Conservation (phyloP, 2,888 invertebrate species). For the Brachyopa scutellaris region DNA sequence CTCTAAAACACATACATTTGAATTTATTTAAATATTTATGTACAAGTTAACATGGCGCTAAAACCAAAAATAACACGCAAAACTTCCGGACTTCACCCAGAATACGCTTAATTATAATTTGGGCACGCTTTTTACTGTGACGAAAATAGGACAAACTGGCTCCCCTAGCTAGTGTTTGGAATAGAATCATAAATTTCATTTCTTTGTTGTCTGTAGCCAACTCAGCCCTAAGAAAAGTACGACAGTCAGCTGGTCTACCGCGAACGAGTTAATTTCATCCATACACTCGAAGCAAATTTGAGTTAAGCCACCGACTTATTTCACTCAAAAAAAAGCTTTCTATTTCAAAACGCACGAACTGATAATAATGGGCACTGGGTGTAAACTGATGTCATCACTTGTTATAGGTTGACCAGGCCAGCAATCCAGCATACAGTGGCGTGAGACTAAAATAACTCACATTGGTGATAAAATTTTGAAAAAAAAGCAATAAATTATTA, state of each 20-base stretch:
- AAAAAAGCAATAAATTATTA: too few species aligned
- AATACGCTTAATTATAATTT: conserved; percentile 7
- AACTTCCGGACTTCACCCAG: conserved; percentile 6
- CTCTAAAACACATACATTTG: background rate
- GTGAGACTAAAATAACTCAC: background rate
- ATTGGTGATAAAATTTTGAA: conserved; percentile 8
- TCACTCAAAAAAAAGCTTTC: too few species aligned
- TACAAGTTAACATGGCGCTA: background rate
- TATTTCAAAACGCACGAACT: too few species aligned
- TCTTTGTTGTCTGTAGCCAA: conserved; percentile 27
- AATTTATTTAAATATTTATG: background rate
- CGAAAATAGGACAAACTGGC: conserved; percentile 38
- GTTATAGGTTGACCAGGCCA: conserved; percentile 52
- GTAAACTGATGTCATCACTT: conserved; percentile 59
- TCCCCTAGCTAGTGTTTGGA: background rate
- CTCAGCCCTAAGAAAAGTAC: conserved; percentile 2
- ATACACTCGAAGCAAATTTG: background rate
- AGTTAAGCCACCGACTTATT: too few species aligned
- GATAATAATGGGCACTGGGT: background rate
- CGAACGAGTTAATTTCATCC: too few species aligned
- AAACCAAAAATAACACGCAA: conserved; percentile 45
- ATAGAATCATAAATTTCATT: conserved; percentile 5
- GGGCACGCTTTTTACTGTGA: conserved; percentile 14
- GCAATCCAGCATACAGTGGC: conserved; percentile 43
- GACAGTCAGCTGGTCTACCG: conserved; percentile 38